phyloP scores from a whole-genome alignment of 1,140 invertebrate species.

The Hydropsyche tenuis region DNA sequence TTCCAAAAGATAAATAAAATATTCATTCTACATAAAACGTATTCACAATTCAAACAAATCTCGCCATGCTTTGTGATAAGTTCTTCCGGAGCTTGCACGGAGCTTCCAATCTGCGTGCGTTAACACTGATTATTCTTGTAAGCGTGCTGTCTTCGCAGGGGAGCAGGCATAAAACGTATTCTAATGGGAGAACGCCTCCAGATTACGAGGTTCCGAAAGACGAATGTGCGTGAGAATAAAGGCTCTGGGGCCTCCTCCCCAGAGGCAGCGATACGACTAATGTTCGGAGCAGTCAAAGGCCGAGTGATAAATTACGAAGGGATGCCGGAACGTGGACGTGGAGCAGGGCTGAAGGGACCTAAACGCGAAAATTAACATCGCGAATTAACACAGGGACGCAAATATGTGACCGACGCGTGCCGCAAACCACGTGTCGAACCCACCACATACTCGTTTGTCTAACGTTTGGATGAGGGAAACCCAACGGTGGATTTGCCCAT shows the following conservation, averaged over 20 bases:
- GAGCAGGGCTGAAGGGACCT: neutral
- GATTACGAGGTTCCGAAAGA: conserved; percentile 37
- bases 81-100: neutral
- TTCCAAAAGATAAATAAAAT: no score
- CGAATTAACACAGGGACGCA: conserved; percentile 2
- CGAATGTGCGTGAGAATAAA: conserved; percentile 43
- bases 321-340: neutral
- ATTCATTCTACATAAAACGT: no score
- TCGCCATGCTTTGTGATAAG: neutral
- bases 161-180: conserved; percentile 39
- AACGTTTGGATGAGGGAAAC: no score
- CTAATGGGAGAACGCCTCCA: conserved; percentile 45
- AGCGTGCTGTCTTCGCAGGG: neutral
- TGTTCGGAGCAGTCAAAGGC: conserved; percentile 45
- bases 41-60: no score
- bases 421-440: neutral
- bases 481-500: no score
- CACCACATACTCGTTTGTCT: neutral
- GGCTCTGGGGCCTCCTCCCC: conserved; percentile 16
- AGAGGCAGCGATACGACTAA: conserved; percentile 37
- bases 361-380: neutral
- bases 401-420: neutral
- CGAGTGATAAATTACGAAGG: conserved; percentile 44
- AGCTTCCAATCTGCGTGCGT: neutral
- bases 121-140: neutral